These are phyloP conservation scores for Novumbra hubbsi DNA, from an alignment of 2,797 vertebrate genomes.

Conservation along the genomic window DNA sequence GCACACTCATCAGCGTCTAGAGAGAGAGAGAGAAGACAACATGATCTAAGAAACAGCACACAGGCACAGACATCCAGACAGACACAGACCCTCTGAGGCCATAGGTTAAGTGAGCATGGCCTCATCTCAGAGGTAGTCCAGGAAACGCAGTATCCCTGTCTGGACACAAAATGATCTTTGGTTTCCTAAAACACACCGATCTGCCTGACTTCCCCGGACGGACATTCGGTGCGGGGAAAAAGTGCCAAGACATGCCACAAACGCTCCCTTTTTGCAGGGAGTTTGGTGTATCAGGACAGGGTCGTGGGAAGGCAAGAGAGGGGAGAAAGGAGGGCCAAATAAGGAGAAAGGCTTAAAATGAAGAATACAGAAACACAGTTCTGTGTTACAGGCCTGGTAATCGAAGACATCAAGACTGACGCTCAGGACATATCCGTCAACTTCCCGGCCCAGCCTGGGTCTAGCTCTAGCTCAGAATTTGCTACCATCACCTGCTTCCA, in stretches of 20 bases:
- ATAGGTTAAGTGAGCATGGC: too few species aligned
- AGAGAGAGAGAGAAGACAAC: constrained; percentile 1
- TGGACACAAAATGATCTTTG: too few species aligned
- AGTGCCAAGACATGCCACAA: background rate
- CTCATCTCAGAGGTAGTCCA: too few species aligned
- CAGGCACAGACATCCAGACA: background rate
- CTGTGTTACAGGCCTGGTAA: constrained; percentile 16
- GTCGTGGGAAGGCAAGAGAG: background rate
- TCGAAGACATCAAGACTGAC: constrained; percentile 27
- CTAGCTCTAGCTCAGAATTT: constrained; percentile 2
- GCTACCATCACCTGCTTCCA: constrained; percentile 19
- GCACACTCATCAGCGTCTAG: constrained; percentile 93
- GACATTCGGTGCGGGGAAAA: too few species aligned
- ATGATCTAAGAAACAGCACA: constrained; percentile 3
- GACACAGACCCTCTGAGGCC: background rate
- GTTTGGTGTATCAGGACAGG: too few species aligned
- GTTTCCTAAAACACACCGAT: too few species aligned
- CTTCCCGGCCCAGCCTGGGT: background rate
- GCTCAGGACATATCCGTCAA: constrained; percentile 15
- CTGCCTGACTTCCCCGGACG: too few species aligned
- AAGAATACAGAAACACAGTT: background rate
- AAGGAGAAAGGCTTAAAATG: background rate
- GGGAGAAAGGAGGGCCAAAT: background rate
- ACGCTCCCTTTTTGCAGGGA: too few species aligned
- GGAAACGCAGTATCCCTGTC: too few species aligned